A percentile compares a stretch with the other conserved stretches of the same genome.
Evolutionary conservation across 2,888 invertebrate species (phyloP).

Genomic region (Agrotis ipsilon): DNA sequence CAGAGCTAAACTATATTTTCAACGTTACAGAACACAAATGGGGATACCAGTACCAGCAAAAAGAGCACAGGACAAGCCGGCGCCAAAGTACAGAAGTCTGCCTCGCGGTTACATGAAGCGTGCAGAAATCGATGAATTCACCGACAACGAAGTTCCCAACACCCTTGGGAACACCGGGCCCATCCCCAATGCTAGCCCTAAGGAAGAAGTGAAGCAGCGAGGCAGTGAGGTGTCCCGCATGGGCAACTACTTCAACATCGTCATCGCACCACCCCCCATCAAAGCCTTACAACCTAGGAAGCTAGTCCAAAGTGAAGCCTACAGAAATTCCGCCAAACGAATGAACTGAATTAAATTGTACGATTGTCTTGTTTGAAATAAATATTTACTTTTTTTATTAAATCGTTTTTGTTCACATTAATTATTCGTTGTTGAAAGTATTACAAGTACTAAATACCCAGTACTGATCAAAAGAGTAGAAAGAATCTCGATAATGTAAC

Average conservation of each 20-base stretch:
- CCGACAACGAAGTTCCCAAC: conserved; percentile 68
- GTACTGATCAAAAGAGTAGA: conserved; percentile 4
- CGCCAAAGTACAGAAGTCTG: conserved; percentile 68
- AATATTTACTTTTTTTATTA: conserved; percentile 12
- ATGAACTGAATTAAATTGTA: conserved; percentile 54
- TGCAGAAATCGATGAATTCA: conserved; percentile 68
- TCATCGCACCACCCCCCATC: conserved; percentile 87
- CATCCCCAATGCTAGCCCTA: conserved; percentile 34
- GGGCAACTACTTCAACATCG: conserved; percentile 89
- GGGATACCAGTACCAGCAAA: conserved; percentile 86
- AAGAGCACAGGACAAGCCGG: conserved; percentile 68
- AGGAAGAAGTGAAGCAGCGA: conserved; percentile 69
- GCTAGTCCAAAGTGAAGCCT: conserved; percentile 74
- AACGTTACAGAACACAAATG: conserved; percentile 86
- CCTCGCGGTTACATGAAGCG: conserved; percentile 72
- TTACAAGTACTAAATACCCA: background rate
- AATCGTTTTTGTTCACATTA: conserved; percentile 22
- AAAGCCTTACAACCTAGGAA: conserved; percentile 86
- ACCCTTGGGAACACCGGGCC: conserved; percentile 45
- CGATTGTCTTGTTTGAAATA: conserved; percentile 31
- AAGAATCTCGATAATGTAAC: background rate
- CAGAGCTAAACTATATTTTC: background rate
- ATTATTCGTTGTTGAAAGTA: background rate
- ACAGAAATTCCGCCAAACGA: conserved; percentile 71
- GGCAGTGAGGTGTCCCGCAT: conserved; percentile 82